phyloP scores from a whole-genome alignment of 2,888 invertebrate genomes.

The Osmoderma eremita region DNA sequence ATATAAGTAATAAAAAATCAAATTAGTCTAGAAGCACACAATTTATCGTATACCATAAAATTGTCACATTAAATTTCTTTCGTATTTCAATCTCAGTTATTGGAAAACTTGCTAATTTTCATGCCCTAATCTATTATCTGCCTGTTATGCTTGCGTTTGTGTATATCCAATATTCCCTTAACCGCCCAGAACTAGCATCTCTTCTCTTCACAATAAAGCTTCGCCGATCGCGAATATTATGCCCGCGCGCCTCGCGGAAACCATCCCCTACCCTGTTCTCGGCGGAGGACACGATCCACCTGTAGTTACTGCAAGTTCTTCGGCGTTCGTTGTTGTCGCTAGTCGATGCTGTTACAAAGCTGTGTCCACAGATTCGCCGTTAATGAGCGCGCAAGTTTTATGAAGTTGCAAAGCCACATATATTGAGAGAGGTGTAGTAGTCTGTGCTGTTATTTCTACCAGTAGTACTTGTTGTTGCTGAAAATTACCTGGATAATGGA shows the following conservation, averaged over 20 bases:
- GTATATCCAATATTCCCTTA: too few species aligned
- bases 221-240: neutral
- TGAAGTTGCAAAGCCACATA: slow-evolving; percentile 1
- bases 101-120: too few species aligned
- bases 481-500: slow-evolving; percentile 3
- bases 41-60: too few species aligned
- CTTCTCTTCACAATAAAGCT: too few species aligned
- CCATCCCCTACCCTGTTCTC: slow-evolving; percentile 7
- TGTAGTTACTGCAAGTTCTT: slow-evolving; percentile 29
- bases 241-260: slow-evolving; percentile 5
- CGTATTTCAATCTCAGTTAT: too few species aligned
- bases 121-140: too few species aligned
- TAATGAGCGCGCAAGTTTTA: slow-evolving; percentile 7
- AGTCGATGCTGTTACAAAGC: slow-evolving; percentile 7
- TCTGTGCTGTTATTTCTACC: neutral
- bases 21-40: too few species aligned
- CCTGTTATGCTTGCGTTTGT: too few species aligned
- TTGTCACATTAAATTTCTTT: too few species aligned
- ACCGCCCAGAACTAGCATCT: too few species aligned
- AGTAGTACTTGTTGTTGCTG: neutral
- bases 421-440: neutral
- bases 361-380: neutral
- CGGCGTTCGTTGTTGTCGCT: slow-evolving; percentile 6
- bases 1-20: too few species aligned
- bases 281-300: slow-evolving; percentile 7